Percentiles rank a stretch among this genome's conserved stretches.
These are phyloP conservation scores for Galeopsomyia nigrocyanea DNA, from an alignment of 2,888 invertebrate genomes.

Conservation along the genomic window DNA sequence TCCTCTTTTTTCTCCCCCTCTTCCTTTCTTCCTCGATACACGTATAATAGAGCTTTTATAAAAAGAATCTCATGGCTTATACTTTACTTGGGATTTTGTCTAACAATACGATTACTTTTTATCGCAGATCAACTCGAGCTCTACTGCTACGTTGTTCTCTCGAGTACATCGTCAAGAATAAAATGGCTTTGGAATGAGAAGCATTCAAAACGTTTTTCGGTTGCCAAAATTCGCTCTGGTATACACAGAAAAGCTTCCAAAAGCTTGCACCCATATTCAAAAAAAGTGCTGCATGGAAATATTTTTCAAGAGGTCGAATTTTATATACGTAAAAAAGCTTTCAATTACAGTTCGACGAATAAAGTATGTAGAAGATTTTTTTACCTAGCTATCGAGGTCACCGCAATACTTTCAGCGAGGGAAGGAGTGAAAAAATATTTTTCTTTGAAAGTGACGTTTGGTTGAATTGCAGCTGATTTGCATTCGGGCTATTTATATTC, in stretches of 20 bases:
- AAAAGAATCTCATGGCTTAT: neutral
- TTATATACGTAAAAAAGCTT: neutral
- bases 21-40: neutral
- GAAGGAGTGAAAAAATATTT: constrained; percentile 24
- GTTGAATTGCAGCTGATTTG: too few relatives aligned
- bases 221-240: too few relatives aligned
- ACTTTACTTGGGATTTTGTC: constrained; percentile 22
- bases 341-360: constrained; percentile 6
- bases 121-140: neutral
- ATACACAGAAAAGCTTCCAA: too few relatives aligned
- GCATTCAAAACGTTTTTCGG: too few relatives aligned
- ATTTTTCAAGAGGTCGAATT: too few relatives aligned
- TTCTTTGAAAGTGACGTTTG: neutral
- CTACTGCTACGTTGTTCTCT: neutral
- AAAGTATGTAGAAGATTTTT: constrained; percentile 8
- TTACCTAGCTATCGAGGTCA: constrained; percentile 29
- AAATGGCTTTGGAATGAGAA: too few relatives aligned
- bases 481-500: too few relatives aligned
- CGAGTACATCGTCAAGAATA: too few relatives aligned
- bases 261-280: too few relatives aligned
- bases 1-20: neutral
- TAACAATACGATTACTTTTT: constrained; percentile 23
- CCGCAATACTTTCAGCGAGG: constrained; percentile 17
- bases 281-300: too few relatives aligned
- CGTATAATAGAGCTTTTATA: constrained; percentile 22